A percentile compares a stretch with the other conserved stretches of the same genome.
These are phyloP conservation scores for Eubasilissa regina DNA, from an alignment of 1,140 invertebrate genomes.

Conservation along the genomic window DNA sequence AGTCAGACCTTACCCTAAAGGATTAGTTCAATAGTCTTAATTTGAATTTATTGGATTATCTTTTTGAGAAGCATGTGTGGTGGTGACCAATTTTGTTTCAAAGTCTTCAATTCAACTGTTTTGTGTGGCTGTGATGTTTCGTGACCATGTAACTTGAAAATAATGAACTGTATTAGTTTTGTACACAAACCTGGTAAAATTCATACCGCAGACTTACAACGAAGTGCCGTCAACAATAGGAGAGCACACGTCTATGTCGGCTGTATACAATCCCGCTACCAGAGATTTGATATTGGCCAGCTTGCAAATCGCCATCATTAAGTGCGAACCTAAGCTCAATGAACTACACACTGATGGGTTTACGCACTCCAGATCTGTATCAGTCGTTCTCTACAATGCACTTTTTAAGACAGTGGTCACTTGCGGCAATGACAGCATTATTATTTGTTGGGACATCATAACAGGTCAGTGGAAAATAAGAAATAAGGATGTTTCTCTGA, in stretches of 20 bases:
- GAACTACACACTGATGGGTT: slow-evolving; percentile 78
- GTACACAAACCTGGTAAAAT: no score
- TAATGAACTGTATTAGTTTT: no score
- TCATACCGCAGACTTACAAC: slow-evolving; percentile 73
- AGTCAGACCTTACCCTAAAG: no score
- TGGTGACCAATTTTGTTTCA: no score
- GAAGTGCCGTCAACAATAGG: slow-evolving; percentile 74
- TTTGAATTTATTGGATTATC: no score
- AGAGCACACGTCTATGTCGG: slow-evolving; percentile 73
- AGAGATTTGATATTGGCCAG: slow-evolving; percentile 77
- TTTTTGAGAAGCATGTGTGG: no score
- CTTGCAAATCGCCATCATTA: slow-evolving; percentile 74
- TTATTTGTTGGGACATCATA: slow-evolving; percentile 82
- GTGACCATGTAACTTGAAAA: no score
- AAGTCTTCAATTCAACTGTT: no score
- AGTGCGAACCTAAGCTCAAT: slow-evolving; percentile 76
- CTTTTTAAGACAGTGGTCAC: slow-evolving; percentile 80
- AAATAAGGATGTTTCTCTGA: no score
- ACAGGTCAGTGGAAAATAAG: slow-evolving; percentile 65
- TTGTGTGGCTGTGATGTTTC: no score
- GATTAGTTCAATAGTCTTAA: no score
- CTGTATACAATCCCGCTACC: slow-evolving; percentile 77
- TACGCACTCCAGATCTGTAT: slow-evolving; percentile 77
- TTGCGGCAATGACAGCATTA: slow-evolving; percentile 79
- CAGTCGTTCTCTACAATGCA: slow-evolving; percentile 79